Conservation (phyloP, 2,888 invertebrate genomes). For the Ryuthela nishihirai region DNA sequence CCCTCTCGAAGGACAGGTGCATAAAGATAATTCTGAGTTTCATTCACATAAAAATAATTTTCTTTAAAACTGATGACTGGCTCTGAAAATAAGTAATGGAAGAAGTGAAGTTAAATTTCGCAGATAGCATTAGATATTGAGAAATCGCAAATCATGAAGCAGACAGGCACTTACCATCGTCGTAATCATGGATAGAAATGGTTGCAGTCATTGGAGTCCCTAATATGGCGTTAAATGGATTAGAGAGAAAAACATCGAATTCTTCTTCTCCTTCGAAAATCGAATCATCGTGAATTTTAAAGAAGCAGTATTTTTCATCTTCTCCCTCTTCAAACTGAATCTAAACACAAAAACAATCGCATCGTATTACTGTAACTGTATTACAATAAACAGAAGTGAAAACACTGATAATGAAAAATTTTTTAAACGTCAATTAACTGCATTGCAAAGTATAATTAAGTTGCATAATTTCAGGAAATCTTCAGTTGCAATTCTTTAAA, state of each 20-base stretch:
- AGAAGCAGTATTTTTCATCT: conserved; percentile 46
- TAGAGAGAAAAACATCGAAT: conserved; percentile 46
- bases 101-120: not conserved
- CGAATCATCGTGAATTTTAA: conserved; percentile 48
- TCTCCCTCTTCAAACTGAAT: conserved; percentile 50
- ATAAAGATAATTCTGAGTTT: conserved; percentile 45
- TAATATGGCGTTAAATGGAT: conserved; percentile 46
- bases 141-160: not conserved
- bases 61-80: conserved; percentile 47
- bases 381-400: too few species aligned
- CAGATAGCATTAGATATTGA: not conserved
- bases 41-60: conserved; percentile 45
- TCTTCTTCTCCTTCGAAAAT: conserved; percentile 48
- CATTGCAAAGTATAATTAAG: too few species aligned
- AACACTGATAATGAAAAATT: too few species aligned
- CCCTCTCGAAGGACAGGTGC: conserved; percentile 46
- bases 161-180: conserved; percentile 43
- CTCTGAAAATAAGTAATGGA: conserved; percentile 43
- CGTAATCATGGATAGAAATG: conserved; percentile 47
- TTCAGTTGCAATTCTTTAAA: too few species aligned
- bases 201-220: conserved; percentile 43
- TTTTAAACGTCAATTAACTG: too few species aligned
- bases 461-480: too few species aligned
- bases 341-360: conserved; percentile 41
- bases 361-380: too few species aligned